phyloP scores from a whole-genome alignment of 2,113 vertebrate genomes.

The Climacteris rufus region DNA sequence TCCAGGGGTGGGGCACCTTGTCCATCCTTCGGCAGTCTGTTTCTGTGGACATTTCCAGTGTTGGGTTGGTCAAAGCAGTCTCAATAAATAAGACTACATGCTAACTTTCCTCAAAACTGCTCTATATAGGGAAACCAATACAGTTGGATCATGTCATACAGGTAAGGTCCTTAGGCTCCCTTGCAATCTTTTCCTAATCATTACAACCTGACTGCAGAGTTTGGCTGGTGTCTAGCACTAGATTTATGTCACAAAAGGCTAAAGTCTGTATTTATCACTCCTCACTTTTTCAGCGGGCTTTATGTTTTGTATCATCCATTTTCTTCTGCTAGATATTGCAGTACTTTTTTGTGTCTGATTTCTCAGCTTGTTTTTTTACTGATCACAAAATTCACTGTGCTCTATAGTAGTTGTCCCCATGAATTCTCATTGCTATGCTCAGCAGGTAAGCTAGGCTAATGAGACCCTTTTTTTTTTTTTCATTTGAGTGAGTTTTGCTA shows the following conservation, averaged over 20 bases:
- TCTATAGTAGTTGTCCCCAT: not conserved
- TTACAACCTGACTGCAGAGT: not conserved
- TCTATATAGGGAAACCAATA: not conserved
- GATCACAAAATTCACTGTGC: not conserved
- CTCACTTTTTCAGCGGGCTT: not conserved
- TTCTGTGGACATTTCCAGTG: not conserved
- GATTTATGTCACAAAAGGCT: not conserved
- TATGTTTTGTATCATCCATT: not conserved
- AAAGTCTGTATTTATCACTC: not conserved
- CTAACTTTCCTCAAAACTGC: not conserved
- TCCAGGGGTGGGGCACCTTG: not conserved
- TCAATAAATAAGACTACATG: not conserved
- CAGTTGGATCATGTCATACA: not conserved
- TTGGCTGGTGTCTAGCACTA: not conserved
- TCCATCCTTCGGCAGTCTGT: not conserved
- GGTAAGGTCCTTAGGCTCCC: not conserved
- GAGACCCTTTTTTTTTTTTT: constrained; percentile 28
- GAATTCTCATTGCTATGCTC: constrained; percentile 26
- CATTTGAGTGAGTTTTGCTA: constrained; percentile 40
- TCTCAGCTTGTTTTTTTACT: not conserved
- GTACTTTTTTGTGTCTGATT: not conserved
- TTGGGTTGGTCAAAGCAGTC: not conserved
- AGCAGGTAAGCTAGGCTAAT: not conserved
- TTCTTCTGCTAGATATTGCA: not conserved
- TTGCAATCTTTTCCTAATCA: not conserved